Percentiles rank a stretch among this genome's conserved stretches.
Evolutionary conservation across 1,140 invertebrate genomes (phyloP).

Genomic region (Trichomalopsis sarcophagae): DNA sequence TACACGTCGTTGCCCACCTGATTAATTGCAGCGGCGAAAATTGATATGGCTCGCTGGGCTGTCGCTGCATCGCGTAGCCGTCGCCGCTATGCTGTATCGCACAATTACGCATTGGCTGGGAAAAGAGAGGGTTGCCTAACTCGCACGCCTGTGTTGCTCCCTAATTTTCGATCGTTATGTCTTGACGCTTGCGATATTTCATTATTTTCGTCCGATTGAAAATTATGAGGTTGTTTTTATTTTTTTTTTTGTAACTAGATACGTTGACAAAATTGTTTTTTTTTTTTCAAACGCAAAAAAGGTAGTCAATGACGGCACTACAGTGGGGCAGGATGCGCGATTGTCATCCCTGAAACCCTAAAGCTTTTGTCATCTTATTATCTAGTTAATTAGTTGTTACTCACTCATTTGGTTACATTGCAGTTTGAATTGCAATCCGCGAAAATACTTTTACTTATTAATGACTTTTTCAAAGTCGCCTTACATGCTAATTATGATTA

Average conservation of each 20-base stretch:
- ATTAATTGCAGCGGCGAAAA: slow-evolving; percentile 55
- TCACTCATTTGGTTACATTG: no score
- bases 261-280: no score
- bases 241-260: not conserved
- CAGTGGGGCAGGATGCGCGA: no score
- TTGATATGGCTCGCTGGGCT: slow-evolving; percentile 46
- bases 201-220: not conserved
- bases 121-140: not conserved
- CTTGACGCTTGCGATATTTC: not conserved
- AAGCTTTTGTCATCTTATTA: no score
- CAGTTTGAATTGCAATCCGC: no score
- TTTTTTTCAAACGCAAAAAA: no score
- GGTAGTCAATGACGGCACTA: no score
- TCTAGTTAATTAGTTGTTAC: no score
- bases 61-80: not conserved
- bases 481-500: no score
- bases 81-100: not conserved
- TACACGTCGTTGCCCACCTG: slow-evolving; percentile 42
- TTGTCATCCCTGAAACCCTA: no score
- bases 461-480: no score
- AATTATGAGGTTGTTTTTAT: not conserved
- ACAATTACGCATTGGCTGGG: not conserved
- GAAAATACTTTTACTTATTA: no score
- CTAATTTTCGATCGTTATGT: not conserved
- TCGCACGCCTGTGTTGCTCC: not conserved